phyloP scores from a whole-genome alignment of 1,140 invertebrate species.

The Charaxes varanes region DNA sequence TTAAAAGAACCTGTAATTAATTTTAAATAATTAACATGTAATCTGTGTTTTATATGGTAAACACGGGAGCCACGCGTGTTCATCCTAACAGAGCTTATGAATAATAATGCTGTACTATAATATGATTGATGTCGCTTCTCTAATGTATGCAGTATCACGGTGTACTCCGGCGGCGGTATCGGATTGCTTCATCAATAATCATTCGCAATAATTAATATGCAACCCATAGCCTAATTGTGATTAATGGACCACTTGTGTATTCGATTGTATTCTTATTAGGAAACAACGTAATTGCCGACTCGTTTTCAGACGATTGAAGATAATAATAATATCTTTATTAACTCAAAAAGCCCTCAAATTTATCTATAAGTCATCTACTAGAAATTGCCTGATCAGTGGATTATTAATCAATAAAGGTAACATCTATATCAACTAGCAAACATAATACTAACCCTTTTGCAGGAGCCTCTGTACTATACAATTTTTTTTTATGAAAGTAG shows the following conservation, averaged over 20 bases:
- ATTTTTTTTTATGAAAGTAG: too few relatives aligned
- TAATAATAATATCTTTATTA: too few relatives aligned
- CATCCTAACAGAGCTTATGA: not conserved
- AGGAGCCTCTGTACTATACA: too few relatives aligned
- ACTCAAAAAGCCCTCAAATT: too few relatives aligned
- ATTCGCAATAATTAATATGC: conserved; percentile 12
- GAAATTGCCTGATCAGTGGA: too few relatives aligned
- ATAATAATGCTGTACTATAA: not conserved
- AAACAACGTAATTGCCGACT: not conserved
- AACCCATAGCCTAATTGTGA: conserved; percentile 13
- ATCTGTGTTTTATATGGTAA: not conserved
- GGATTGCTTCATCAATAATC: conserved; percentile 18
- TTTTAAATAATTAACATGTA: too few relatives aligned
- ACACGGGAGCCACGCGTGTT: not conserved
- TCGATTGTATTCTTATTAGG: conserved; percentile 1
- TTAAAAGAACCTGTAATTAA: too few relatives aligned
- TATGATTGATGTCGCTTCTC: not conserved
- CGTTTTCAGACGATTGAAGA: not conserved
- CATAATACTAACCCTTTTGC: too few relatives aligned
- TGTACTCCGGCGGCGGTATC: conserved; percentile 8
- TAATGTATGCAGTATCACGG: not conserved
- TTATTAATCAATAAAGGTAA: too few relatives aligned
- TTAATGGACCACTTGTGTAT: conserved; percentile 9
- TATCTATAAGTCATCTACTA: too few relatives aligned
- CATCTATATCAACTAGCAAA: too few relatives aligned